phyloP scores from a whole-genome alignment of 2,888 invertebrate species.

The Gonocerus acuteangulatus region DNA sequence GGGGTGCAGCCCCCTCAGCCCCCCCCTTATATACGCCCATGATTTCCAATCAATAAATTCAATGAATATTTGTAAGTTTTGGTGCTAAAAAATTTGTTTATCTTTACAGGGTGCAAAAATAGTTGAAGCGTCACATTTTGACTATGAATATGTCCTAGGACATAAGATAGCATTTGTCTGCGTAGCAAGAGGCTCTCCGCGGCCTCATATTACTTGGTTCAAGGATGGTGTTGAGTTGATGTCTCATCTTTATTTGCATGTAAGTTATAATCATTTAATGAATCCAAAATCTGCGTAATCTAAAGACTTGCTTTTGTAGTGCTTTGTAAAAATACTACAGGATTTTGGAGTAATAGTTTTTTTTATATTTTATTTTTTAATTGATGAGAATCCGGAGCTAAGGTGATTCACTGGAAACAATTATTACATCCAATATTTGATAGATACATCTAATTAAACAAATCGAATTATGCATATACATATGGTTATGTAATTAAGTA shows the following conservation, averaged over 20 bases:
- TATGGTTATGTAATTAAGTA: too few species aligned
- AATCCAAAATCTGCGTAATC: neutral
- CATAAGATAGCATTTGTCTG: constrained; percentile 91
- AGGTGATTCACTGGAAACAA: too few species aligned
- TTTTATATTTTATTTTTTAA: too few species aligned
- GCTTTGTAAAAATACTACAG: neutral
- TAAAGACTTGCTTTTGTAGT: neutral
- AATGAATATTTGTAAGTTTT: too few species aligned
- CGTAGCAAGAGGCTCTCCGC: constrained; percentile 78
- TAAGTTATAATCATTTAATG: constrained; percentile 48
- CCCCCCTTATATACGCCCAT: too few species aligned
- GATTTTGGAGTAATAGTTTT: neutral
- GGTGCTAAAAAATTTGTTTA: too few species aligned
- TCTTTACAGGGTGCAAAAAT: constrained; percentile 75
- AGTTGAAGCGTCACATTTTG: constrained; percentile 79
- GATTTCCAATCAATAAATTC: too few species aligned
- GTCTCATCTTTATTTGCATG: constrained; percentile 79
- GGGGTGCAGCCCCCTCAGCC: too few species aligned
- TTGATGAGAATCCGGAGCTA: too few species aligned
- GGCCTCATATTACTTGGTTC: constrained; percentile 91
- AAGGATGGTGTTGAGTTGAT: constrained; percentile 91
- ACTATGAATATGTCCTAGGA: constrained; percentile 85
- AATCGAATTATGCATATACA: too few species aligned
- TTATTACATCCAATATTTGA: too few species aligned
- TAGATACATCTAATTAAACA: too few species aligned